Conservation (phyloP, 2,797 vertebrate species). For the Oceanodroma leucorhoa region DNA sequence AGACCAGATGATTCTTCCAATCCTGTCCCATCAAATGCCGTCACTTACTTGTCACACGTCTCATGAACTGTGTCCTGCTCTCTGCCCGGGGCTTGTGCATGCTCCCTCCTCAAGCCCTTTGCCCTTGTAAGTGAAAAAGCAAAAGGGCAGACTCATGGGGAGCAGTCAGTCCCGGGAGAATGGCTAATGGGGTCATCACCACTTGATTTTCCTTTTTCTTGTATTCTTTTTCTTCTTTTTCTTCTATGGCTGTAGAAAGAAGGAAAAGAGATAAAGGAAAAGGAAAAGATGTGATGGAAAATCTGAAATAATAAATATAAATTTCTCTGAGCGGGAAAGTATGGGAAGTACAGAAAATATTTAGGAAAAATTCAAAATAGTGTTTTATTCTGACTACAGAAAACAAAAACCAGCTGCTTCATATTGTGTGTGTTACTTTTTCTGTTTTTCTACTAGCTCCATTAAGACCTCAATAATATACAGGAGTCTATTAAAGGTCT, state of each 20-base stretch:
- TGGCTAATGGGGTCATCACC: rapidly evolving
- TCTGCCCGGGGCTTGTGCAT: neutral
- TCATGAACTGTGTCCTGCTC: neutral
- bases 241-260: neutral
- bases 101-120: neutral
- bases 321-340: neutral
- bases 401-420: neutral
- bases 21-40: neutral
- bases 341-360: neutral
- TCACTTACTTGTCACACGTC: neutral
- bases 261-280: rapidly evolving
- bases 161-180: neutral
- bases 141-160: neutral
- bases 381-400: neutral
- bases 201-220: neutral
- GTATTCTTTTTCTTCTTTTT: neutral
- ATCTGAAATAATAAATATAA: neutral
- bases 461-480: conserved; percentile 18
- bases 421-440: neutral
- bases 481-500: conserved; percentile 10
- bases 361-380: neutral
- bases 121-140: neutral
- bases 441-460: neutral
- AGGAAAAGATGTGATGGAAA: neutral
- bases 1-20: neutral